A percentile compares a stretch with the other conserved stretches of the same genome.
Conservation (phyloP, 2,888 invertebrate genomes). For the Aquatica leii region DNA sequence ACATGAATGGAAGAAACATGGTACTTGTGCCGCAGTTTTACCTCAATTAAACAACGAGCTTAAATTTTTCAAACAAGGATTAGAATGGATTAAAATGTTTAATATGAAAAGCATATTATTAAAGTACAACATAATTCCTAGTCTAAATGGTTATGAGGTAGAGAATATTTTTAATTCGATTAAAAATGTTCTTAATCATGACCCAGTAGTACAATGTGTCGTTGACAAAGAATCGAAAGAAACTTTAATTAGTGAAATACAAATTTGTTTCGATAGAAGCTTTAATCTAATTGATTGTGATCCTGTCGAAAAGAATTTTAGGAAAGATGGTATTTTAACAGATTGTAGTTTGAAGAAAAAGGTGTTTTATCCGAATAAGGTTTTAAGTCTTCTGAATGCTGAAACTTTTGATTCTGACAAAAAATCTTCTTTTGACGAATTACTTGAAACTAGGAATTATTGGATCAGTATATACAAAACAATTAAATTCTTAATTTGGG, state of each 20-base stretch:
- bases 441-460: conserved; percentile 14
- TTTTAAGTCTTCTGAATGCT: conserved; percentile 55
- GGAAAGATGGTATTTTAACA: conserved; percentile 61
- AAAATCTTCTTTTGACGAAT: conserved; percentile 10
- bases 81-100: conserved; percentile 68
- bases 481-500: conserved; percentile 38
- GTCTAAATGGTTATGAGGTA: conserved; percentile 60
- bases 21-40: conserved; percentile 75
- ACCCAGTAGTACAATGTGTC: conserved; percentile 71
- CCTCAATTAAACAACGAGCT: conserved; percentile 67
- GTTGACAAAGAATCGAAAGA: conserved; percentile 66
- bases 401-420: conserved; percentile 29
- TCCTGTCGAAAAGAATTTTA: conserved; percentile 51
- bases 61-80: conserved; percentile 74
- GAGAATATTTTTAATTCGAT: conserved; percentile 65
- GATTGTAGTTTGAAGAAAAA: conserved; percentile 67
- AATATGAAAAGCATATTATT: conserved; percentile 69
- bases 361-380: conserved; percentile 66
- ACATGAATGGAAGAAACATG: conserved; percentile 87
- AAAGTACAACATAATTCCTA: conserved; percentile 66
- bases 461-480: conserved; percentile 33
- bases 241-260: conserved; percentile 73
- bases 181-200: conserved; percentile 64
- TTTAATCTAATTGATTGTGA: conserved; percentile 73
- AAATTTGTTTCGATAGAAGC: conserved; percentile 76